phyloP scores from a whole-genome alignment of 2,888 invertebrate species.

The Galeruca laticollis region DNA sequence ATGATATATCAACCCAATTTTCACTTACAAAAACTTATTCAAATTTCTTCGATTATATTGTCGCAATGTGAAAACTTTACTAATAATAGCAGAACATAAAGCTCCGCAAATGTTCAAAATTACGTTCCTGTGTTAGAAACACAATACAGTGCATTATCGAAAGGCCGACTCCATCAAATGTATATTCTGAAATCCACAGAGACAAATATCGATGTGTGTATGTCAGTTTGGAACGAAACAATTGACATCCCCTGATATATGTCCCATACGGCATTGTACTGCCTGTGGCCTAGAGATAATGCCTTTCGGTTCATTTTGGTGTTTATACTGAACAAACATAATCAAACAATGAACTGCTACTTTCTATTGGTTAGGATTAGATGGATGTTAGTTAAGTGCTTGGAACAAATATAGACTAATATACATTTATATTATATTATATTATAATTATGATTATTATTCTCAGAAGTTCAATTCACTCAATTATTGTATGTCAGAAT shows the following conservation, averaged over 20 bases:
- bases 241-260: constrained; percentile 54
- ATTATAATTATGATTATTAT: too few relatives aligned
- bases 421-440: not conserved
- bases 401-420: not conserved
- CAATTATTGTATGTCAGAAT: too few relatives aligned
- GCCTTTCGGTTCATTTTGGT: constrained; percentile 51
- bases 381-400: not conserved
- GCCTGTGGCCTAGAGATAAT: constrained; percentile 53
- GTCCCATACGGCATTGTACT: constrained; percentile 48
- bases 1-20: not conserved
- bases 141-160: constrained; percentile 37
- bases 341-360: constrained; percentile 32
- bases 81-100: constrained; percentile 4
- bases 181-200: constrained; percentile 39
- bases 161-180: constrained; percentile 37
- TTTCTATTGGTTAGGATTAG: constrained; percentile 5
- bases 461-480: too few relatives aligned
- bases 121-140: constrained; percentile 32
- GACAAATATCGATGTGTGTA: constrained; percentile 47
- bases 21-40: not conserved
- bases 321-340: constrained; percentile 38
- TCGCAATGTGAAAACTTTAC: not conserved
- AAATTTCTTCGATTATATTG: not conserved
- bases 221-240: constrained; percentile 52
- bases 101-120: not conserved